Conservation (phyloP, 2,888 invertebrate species). For the Octonoba sinensis region DNA sequence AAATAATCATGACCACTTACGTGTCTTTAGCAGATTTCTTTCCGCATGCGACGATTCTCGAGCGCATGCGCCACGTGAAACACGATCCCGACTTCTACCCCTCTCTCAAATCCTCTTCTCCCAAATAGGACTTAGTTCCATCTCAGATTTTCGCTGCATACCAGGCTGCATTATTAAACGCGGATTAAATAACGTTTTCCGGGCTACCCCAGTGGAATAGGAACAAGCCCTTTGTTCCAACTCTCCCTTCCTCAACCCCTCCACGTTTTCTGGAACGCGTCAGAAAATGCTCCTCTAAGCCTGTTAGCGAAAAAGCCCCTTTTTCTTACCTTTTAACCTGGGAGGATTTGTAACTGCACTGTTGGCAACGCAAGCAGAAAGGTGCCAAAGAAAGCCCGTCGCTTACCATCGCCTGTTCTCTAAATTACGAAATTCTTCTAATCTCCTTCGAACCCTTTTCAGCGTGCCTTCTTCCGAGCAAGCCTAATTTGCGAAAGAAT, state of each 20-base stretch:
- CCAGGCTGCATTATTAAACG: slow-evolving; percentile 57
- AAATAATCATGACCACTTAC: too few relatives aligned
- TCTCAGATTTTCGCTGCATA: slow-evolving; percentile 52
- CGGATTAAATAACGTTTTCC: slow-evolving; percentile 59
- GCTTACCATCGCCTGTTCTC: too few relatives aligned
- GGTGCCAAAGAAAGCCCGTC: neutral
- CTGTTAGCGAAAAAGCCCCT: slow-evolving; percentile 59
- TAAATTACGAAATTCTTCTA: too few relatives aligned
- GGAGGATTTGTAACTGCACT: slow-evolving; percentile 43
- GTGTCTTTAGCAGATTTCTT: too few relatives aligned
- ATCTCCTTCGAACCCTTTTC: too few relatives aligned
- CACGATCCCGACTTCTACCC: slow-evolving; percentile 1
- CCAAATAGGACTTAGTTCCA: slow-evolving; percentile 49
- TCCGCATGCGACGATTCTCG: too few relatives aligned
- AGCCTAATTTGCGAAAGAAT: too few relatives aligned
- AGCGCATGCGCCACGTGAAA: too few relatives aligned
- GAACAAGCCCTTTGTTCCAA: slow-evolving; percentile 5
- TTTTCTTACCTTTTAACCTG: slow-evolving; percentile 51
- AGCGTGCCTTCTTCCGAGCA: too few relatives aligned
- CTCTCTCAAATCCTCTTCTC: slow-evolving; percentile 26
- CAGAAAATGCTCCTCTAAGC: slow-evolving; percentile 51
- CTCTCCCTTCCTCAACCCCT: slow-evolving; percentile 1
- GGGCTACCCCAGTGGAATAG: slow-evolving; percentile 14
- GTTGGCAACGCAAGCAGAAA: neutral
- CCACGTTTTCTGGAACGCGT: slow-evolving; percentile 25